Base-by-base conservation (phyloP, 2,113 vertebrate genomes). In the Hyperopisus bebe region DNA sequence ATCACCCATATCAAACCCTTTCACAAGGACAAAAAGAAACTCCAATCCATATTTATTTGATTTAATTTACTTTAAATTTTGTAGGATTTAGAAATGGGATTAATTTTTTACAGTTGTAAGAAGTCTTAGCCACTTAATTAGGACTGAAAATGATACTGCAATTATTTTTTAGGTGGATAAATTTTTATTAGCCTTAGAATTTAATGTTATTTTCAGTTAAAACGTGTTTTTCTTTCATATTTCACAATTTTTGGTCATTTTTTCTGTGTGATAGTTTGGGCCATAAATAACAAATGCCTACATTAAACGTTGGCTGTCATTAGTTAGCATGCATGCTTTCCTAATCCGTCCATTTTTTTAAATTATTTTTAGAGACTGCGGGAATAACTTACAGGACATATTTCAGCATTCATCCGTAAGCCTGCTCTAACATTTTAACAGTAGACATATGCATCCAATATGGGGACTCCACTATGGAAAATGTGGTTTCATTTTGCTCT, bases 61-160 rank as follows among this genome's bases (percentile, higher is more conserved):
- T 94, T 95, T 94, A 93, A 91, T 94, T 94, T 94, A 94, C 93
- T 95, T 95, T 95, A 95, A 95, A 95, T 94, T 95, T 95, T 95
- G 92, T 91, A 93, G 95, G 94, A 96, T 94, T 96, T 95, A 92
- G 92, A 93, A 91, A 94, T 93, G 92, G 94, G 93, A 94, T 95
- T 95, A 95, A 58, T 94, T 93, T 94, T 93, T 92, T 94, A 95
- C 94, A 94, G 94, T 94, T 93, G 93, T 95, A 95, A 94, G 92
- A 94, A 93, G 94, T 91, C 93, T 92, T 80, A 93, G 93, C 91
- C 91, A 93, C 94, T 95, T 96, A 95, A 96, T 96, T 95, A 95
- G 92, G 91, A 90, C 92, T 92, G 93, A 91, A 95, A 95, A 95
- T 95, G 95, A 95, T 94, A 94, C 94, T 24, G 89, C 93, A 95